Percentiles rank a stretch among this genome's conserved stretches.
Conservation (phyloP, 2,113 vertebrate genomes). For the Chrysemys picta region DNA sequence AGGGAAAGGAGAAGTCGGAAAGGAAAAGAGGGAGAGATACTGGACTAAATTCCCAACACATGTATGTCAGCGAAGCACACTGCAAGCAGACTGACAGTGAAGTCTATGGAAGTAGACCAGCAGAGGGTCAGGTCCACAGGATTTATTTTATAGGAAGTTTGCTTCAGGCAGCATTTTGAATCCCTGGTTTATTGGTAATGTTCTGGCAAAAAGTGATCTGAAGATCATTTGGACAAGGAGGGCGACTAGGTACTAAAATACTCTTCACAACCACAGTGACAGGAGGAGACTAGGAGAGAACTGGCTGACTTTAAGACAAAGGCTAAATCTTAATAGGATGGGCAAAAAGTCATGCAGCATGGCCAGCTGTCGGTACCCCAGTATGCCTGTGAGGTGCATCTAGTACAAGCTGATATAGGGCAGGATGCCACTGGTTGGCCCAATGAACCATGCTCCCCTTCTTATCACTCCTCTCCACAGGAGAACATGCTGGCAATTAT, state of each 20-base stretch:
- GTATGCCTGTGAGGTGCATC: too few relatives aligned
- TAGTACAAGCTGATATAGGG: too few relatives aligned
- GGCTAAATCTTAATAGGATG: background rate
- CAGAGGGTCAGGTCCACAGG: background rate
- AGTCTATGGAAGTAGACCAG: background rate
- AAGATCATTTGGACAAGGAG: constrained; percentile 24
- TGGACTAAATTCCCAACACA: background rate
- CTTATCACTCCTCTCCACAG: background rate
- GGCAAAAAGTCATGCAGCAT: background rate
- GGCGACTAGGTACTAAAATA: background rate
- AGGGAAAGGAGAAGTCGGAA: background rate
- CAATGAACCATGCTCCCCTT: background rate
- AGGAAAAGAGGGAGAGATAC: background rate
- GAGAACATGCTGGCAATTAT: background rate
- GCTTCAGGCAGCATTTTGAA: background rate
- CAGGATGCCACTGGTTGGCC: background rate
- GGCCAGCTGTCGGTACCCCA: background rate
- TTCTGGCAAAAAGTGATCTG: background rate
- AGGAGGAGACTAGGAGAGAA: background rate
- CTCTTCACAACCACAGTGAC: background rate
- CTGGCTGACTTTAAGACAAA: background rate
- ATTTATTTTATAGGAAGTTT: background rate
- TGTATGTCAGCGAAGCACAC: background rate
- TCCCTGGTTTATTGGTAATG: background rate
- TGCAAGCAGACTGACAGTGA: background rate